Evolutionary conservation across 2,888 invertebrate species (phyloP).

Genomic region (Cosmopolites sordidus): DNA sequence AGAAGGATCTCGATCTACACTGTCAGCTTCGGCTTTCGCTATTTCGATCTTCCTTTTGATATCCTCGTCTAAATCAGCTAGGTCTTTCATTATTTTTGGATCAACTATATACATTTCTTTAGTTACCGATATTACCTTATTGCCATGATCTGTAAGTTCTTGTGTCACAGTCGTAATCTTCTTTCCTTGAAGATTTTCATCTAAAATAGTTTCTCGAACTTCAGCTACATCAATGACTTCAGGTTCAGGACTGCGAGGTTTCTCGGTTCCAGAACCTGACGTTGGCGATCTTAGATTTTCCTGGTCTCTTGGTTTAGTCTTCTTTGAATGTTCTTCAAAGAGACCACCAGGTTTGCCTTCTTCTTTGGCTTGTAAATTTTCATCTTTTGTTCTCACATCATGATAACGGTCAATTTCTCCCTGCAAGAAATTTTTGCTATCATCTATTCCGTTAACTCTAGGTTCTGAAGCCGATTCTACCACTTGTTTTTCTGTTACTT

Average conservation of each 20-base stretch:
- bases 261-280: conserved; percentile 3
- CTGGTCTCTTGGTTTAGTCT: conserved; percentile 34
- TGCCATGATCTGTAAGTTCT: conserved; percentile 26
- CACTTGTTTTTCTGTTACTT: conserved; percentile 1
- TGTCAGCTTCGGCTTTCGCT: conserved; percentile 21
- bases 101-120: conserved; percentile 28
- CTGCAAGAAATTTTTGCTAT: conserved; percentile 36
- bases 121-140: conserved; percentile 28
- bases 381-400: conserved; percentile 27
- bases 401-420: conserved; percentile 38
- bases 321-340: conserved; percentile 37
- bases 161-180: conserved; percentile 27
- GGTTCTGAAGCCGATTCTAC: conserved; percentile 7
- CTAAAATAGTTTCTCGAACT: conserved; percentile 15
- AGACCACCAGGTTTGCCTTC: conserved; percentile 31
- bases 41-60: conserved; percentile 22
- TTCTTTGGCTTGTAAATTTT: conserved; percentile 7
- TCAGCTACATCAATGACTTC: conserved; percentile 16
- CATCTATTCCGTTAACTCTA: conserved; percentile 27
- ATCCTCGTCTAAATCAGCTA: conserved; percentile 25
- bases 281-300: conserved; percentile 4
- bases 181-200: conserved; percentile 20
- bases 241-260: conserved; percentile 2
- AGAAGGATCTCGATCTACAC: conserved; percentile 19
- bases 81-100: conserved; percentile 21